phyloP scores from a whole-genome alignment of 2,888 invertebrate species.

The Heteromyza rotundicornis region DNA sequence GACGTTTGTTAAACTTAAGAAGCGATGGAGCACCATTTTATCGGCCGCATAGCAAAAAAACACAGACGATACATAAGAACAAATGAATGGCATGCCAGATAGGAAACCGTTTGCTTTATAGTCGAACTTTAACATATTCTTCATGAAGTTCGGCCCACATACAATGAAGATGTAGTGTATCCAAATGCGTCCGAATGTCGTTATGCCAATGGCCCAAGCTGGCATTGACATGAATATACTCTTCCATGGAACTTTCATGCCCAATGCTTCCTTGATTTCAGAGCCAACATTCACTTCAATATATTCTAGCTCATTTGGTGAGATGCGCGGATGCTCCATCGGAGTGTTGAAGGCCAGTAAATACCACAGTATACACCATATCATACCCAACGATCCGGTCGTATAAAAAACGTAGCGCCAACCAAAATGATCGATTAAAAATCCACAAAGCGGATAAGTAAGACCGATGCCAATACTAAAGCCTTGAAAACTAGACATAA shows the following conservation, averaged over 20 bases:
- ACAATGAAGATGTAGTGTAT: constrained; percentile 76
- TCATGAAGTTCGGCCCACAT: constrained; percentile 75
- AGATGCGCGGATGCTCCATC: constrained; percentile 72
- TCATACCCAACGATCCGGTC: constrained; percentile 69
- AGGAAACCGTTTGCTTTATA: constrained; percentile 74
- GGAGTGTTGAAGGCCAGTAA: constrained; percentile 73
- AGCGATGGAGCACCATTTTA: constrained; percentile 66
- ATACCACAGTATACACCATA: constrained; percentile 75
- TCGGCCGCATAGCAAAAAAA: constrained; percentile 75
- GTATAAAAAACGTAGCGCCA: constrained; percentile 76
- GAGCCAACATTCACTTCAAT: constrained; percentile 69
- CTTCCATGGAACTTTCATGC: constrained; percentile 70
- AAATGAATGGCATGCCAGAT: constrained; percentile 73
- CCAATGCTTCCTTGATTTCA: constrained; percentile 63
- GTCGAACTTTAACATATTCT: constrained; percentile 71
- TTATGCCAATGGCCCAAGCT: constrained; percentile 74
- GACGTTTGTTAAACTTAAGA: constrained; percentile 69
- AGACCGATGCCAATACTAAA: constrained; percentile 77
- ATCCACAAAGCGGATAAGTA: constrained; percentile 74
- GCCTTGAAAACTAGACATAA: constrained; percentile 79
- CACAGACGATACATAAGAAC: constrained; percentile 74
- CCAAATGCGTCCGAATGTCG: constrained; percentile 79
- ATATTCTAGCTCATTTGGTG: constrained; percentile 69
- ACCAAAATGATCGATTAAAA: constrained; percentile 72
- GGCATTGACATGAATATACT: constrained; percentile 70